Evolutionary conservation across 2,888 invertebrate genomes (phyloP), one percentile per base, ranked within the genome.

Genomic region (Meandrusa payeni): DNA sequence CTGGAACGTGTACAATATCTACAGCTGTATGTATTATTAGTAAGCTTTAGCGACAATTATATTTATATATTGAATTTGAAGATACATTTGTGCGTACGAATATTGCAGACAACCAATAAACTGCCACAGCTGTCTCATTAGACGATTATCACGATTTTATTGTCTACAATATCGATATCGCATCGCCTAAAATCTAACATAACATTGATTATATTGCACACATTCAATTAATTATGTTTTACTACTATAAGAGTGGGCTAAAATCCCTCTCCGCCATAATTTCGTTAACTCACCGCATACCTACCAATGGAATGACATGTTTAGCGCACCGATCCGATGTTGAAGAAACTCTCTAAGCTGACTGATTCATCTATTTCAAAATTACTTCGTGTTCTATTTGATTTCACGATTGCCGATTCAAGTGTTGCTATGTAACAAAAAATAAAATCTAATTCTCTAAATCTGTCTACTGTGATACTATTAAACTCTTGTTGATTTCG

Each of bases 221-320:
- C 82, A 83, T 78, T 77, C 67, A 80, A 71, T 81, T 40, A 53
- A 58, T 69, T 79, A 79, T 56, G 52, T 72, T 63, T 75, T 65
- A 19, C 26, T 72, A 51, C 42, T 46, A 46, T 57, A 67, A 62
- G 79, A 82, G 76, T 76, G 87, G 85, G 83, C 83, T 64, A 71
- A 65, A 79, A 87, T 88, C 88, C 88, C 88, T 88, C 88, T 79
- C 85, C 88, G 87, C 87, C 88, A 88, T 71, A 83, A 79, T 77
- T 83, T 80, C 78, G 69, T 76, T 64, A 85, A 83, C 88, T 88
- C 88, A 88, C 88, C 88, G 87, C 72, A 69, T 69, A 73, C 52
- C 83, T 86, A 86, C 81, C 86, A 72, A 83, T 85, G 83, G 78
- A 79, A 85, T 82, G 82, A 72, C 65, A 77, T 76, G 75, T 74